Percentiles rank a stretch among this genome's conserved stretches.
phyloP scores from a whole-genome alignment of 2,113 vertebrate genomes.

The Istiophorus platypterus region DNA sequence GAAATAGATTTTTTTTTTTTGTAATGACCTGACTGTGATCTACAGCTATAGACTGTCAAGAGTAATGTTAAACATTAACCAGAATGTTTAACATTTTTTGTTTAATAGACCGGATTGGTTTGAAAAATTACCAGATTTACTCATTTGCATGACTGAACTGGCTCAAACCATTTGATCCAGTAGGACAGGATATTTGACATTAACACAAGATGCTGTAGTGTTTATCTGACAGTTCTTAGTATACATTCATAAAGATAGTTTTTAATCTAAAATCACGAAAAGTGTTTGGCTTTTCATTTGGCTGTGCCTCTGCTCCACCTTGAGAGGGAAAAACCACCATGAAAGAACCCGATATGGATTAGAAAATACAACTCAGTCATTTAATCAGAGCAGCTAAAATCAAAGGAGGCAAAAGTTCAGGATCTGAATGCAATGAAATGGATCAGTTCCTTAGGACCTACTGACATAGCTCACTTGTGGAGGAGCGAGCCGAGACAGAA shows the following conservation, averaged over 20 bases:
- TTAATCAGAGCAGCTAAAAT: slow-evolving; percentile 91
- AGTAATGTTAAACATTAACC: background rate
- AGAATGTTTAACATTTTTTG: background rate
- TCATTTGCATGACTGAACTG: background rate
- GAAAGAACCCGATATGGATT: slow-evolving; percentile 54
- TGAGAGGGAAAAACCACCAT: slow-evolving; percentile 32
- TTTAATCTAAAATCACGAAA: slow-evolving; percentile 18
- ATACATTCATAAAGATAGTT: background rate
- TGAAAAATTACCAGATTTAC: background rate
- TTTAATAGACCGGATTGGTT: background rate
- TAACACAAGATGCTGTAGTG: slow-evolving; percentile 2
- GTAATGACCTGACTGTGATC: slow-evolving; percentile 22
- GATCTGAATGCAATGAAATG: slow-evolving; percentile 92
- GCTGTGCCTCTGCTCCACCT: slow-evolving; percentile 12
- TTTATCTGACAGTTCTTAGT: slow-evolving; percentile 3
- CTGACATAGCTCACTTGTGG: slow-evolving; percentile 90
- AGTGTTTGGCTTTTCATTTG: slow-evolving; percentile 43
- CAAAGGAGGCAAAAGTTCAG: slow-evolving; percentile 94
- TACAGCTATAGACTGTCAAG: background rate
- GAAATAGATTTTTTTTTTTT: background rate
- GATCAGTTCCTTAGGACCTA: slow-evolving; percentile 91
- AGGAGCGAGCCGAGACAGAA: slow-evolving; percentile 90
- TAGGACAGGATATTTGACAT: background rate
- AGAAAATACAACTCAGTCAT: slow-evolving; percentile 77
- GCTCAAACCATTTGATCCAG: background rate